Base-by-base conservation (phyloP, 1,140 invertebrate species). In the Brachionus koreanus region DNA sequence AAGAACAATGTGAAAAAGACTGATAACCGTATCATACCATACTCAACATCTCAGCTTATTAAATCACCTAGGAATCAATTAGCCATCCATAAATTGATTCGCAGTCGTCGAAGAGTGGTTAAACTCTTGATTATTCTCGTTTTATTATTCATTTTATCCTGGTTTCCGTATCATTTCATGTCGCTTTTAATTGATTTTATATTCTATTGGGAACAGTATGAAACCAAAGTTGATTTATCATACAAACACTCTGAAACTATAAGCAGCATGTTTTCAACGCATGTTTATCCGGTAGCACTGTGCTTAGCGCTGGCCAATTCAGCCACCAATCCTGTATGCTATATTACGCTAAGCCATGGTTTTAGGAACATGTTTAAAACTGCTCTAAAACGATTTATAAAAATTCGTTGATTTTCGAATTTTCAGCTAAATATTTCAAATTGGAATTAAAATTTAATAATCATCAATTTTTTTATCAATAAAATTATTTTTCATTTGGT, bases 61-160 rank as follows among this genome's bases (percentile, higher is more conserved):
- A 74, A 74, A 46, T 46, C 69, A n/a, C 16, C 39, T 9, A 46
- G 39, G 23, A 74, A 74, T 19, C 69, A 74, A 74, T 46, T 65
- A 25, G 76, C 76, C 3, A 65, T 79, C 2, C 49, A 79, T 25
- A 57, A 65, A 37, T 23, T 82, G 33, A 65, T 82, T 16, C 19
- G 49, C 63, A 82, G 79, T 82, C 57, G 79, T 67, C 79, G 79
- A 5, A 61, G 79, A 65, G 79, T 82, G 13, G 61, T 82, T 19
- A 82, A 82, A 35, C 35, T 82, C 3, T 52, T 82, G 49, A 82
- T 82, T 37, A 69, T 67, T 67, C 19, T 82, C 7, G 79, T 82
- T 13, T 35, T 82, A 23, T 46, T 82, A 16, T 82, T 82, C 23
- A 49, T 69, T 23, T 7, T 82, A 7, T 65, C 79, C 1, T 43